Conservation (phyloP, 2,797 vertebrate species). For the Lerista edwardsae region DNA sequence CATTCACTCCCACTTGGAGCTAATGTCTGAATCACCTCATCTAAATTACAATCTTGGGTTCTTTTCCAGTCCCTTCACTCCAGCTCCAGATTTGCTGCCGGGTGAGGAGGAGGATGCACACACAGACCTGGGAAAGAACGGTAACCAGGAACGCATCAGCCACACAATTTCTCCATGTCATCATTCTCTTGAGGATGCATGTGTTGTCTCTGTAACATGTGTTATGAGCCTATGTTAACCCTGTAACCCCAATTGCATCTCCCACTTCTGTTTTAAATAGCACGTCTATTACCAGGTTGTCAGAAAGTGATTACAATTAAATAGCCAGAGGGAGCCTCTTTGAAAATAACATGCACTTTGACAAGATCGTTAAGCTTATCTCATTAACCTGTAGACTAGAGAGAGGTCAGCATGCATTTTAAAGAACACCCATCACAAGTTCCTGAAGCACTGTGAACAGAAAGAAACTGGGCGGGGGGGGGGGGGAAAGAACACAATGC, state of each 20-base stretch:
- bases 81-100: too few species aligned
- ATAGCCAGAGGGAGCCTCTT: background rate
- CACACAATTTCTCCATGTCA: background rate
- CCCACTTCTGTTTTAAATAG: background rate
- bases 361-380: background rate
- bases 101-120: background rate
- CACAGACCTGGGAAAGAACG: background rate
- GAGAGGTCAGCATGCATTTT: background rate
- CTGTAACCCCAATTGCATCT: background rate
- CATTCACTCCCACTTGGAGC: too few species aligned
- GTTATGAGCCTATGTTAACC: background rate
- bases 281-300: background rate
- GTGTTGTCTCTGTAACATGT: background rate
- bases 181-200: background rate
- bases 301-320: constrained; percentile 1
- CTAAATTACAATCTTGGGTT: background rate
- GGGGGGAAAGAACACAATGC: background rate
- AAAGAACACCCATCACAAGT: background rate
- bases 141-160: background rate
- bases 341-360: background rate
- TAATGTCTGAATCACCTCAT: too few species aligned
- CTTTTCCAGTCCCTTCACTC: too few species aligned
- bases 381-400: constrained; percentile 2
- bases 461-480: too few species aligned
- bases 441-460: background rate